phyloP scores from a whole-genome alignment of 2,113 vertebrate species.

The Globicephala melas region DNA sequence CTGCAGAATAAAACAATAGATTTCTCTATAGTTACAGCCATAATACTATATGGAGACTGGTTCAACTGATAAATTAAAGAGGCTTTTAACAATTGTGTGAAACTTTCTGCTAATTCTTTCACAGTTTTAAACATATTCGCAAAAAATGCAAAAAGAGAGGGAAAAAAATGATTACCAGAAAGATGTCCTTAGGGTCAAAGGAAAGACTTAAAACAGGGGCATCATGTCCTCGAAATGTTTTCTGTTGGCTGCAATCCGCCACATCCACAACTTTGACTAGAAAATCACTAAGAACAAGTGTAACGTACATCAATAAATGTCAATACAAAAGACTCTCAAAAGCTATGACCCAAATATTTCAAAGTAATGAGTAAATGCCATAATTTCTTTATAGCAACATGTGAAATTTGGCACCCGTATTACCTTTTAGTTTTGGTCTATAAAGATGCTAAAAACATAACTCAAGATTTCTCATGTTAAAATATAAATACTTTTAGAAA shows the following conservation, averaged over 20 bases:
- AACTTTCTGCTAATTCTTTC: conserved; percentile 23
- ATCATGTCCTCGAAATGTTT: conserved; percentile 93
- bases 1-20: conserved; percentile 75
- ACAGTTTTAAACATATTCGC: background rate
- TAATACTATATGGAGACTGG: background rate
- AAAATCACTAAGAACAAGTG: conserved; percentile 88
- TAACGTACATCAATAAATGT: background rate
- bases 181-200: conserved; percentile 93
- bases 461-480: background rate
- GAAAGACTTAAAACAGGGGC: conserved; percentile 94
- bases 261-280: conserved; percentile 95
- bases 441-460: conserved; percentile 28
- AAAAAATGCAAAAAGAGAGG: background rate
- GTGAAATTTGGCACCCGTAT: background rate
- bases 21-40: background rate
- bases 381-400: conserved; percentile 33
- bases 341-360: conserved; percentile 23
- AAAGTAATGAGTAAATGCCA: background rate
- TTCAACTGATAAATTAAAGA: conserved; percentile 28
- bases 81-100: background rate
- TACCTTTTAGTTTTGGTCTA: background rate
- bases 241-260: conserved; percentile 93
- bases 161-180: conserved; percentile 86
- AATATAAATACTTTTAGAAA: conserved; percentile 3
- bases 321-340: conserved; percentile 34